Conservation (phyloP, 2,888 invertebrate species). For the Phyllotreta cruciferae region DNA sequence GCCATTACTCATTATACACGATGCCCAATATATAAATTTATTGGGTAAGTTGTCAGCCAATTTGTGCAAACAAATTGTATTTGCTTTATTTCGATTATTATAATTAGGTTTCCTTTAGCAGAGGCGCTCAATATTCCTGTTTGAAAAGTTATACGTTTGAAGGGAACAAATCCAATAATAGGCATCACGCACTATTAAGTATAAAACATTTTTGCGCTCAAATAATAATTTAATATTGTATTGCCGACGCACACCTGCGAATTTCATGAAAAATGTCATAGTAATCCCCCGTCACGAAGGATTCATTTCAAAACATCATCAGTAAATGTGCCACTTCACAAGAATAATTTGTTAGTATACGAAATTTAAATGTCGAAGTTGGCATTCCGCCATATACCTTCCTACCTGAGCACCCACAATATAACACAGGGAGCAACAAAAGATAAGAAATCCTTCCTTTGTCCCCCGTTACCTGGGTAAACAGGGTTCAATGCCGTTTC, state of each 20-base stretch:
- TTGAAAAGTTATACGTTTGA: too few species aligned
- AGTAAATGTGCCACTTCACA: constrained; percentile 9
- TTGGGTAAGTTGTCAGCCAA: constrained; percentile 26
- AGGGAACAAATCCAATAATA: too few species aligned
- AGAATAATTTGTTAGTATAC: constrained; percentile 27
- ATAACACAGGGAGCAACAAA: constrained; percentile 52
- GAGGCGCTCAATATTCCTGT: too few species aligned
- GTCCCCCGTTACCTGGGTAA: constrained; percentile 56
- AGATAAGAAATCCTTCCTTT: constrained; percentile 57
- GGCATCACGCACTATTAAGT: too few species aligned
- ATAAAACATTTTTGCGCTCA: too few species aligned
- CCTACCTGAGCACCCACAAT: constrained; percentile 59
- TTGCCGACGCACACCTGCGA: not conserved
- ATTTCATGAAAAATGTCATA: constrained; percentile 8
- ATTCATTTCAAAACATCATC: constrained; percentile 15
- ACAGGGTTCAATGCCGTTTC: constrained; percentile 56
- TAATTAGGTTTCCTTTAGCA: not conserved
- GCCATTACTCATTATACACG: constrained; percentile 32
- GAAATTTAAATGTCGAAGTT: constrained; percentile 22
- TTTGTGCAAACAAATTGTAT: constrained; percentile 24
- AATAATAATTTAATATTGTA: too few species aligned
- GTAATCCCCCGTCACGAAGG: not conserved
- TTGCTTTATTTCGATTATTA: constrained; percentile 1
- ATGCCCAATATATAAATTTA: constrained; percentile 22
- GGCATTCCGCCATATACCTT: constrained; percentile 47